Evolutionary conservation across 1,140 invertebrate genomes (phyloP).

Genomic region (Drosophila repletoides): DNA sequence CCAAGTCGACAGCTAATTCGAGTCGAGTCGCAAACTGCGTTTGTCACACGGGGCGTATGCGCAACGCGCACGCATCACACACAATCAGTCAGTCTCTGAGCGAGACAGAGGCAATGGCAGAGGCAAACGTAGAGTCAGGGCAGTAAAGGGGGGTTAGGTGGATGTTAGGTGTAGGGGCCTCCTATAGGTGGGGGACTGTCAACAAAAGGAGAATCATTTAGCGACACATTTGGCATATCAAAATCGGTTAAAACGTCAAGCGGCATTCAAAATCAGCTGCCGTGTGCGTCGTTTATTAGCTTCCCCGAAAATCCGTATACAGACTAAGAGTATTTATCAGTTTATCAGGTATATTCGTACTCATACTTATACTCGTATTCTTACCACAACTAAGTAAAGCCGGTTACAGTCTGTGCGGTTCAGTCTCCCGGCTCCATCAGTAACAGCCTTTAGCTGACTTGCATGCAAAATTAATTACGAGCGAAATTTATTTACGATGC

Average conservation of each 20-base stretch:
- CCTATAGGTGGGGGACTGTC: not conserved
- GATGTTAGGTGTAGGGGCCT: too few species aligned
- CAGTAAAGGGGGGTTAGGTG: not conserved
- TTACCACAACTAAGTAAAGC: too few species aligned
- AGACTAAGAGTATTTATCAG: not conserved
- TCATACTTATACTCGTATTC: not conserved
- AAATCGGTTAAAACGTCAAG: constrained; percentile 50
- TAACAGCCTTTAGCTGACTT: constrained; percentile 43
- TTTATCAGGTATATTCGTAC: not conserved
- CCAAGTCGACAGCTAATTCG: constrained; percentile 37
- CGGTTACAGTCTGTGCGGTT: not conserved
- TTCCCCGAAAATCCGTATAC: constrained; percentile 16
- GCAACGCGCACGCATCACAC: constrained; percentile 31
- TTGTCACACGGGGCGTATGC: constrained; percentile 56
- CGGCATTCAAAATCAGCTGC: constrained; percentile 65
- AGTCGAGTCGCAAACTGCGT: constrained; percentile 19
- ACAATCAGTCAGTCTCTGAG: not conserved
- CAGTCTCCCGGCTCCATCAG: not conserved
- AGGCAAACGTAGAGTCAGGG: too few species aligned
- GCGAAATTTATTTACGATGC: constrained; percentile 69
- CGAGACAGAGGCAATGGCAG: not conserved
- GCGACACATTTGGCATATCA: constrained; percentile 78
- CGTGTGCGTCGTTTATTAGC: constrained; percentile 52
- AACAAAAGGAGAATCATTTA: constrained; percentile 69
- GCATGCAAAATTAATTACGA: constrained; percentile 78